Evolutionary conservation across 2,113 vertebrate species (phyloP).

Genomic region (Anoplopoma fimbria): DNA sequence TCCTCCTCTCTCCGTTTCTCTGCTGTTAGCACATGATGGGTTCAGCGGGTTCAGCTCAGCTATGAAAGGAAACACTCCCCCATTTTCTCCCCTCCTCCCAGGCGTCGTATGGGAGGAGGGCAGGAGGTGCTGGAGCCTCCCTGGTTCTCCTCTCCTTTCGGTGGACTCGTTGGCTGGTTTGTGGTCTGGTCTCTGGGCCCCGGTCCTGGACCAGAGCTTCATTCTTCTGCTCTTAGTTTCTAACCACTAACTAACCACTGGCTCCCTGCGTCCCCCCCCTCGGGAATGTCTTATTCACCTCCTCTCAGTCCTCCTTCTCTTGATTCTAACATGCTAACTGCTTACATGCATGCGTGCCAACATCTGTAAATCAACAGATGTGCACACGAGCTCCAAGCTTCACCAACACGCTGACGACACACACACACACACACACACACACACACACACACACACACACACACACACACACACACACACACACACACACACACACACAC

Average conservation of each 20-base stretch:
- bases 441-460: conserved; percentile 29
- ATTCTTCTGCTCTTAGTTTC: conserved; percentile 83
- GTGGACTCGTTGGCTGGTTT: conserved; percentile 57
- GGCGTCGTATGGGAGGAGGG: not conserved
- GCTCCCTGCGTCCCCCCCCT: conserved; percentile 57
- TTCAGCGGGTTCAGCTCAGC: conserved; percentile 75
- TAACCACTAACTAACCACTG: conserved; percentile 81
- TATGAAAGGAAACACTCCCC: conserved; percentile 54
- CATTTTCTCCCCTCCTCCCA: not conserved
- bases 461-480: conserved; percentile 1
- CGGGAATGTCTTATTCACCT: conserved; percentile 80
- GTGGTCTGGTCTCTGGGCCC: conserved; percentile 69
- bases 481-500: conserved; percentile 33
- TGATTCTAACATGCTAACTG: conserved; percentile 53
- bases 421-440: conserved; percentile 9
- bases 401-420: conserved; percentile 44
- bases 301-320: conserved; percentile 53
- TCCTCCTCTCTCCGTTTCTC: conserved; percentile 26
- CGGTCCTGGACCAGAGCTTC: conserved; percentile 78
- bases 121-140: conserved; percentile 35
- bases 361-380: conserved; percentile 63
- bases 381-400: conserved; percentile 42
- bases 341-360: conserved; percentile 49
- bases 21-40: conserved; percentile 69
- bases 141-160: conserved; percentile 45